Base-by-base conservation (phyloP, 1,140 invertebrate genomes). In the Orius laevigatus region DNA sequence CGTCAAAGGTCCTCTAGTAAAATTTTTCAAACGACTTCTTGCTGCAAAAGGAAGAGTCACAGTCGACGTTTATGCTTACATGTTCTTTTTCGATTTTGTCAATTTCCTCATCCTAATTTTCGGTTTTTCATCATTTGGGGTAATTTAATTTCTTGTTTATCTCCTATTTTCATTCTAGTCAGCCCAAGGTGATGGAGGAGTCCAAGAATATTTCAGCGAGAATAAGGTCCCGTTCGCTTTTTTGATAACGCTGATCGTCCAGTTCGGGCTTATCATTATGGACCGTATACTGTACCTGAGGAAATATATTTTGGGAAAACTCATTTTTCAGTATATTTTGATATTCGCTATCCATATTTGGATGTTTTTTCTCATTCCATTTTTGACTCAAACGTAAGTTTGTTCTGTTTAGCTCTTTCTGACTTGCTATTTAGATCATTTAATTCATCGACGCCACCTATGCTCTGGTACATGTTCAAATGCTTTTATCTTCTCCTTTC, bases 71-170 rank as follows among this genome's bases (percentile, higher is more conserved):
- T 99, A 98, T 66, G 89, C 93, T 0, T 84, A 86, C 57, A 98
- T 98, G 91, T 98, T 99, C 64, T 74, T 96, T 42, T 97, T 95
- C 63, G 95, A 98, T 66, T 96, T 99, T 61, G 82, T 97, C 58
- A 96, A 95, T 62, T 97, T 98, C 62, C 74, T 98, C 51, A 86
- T 98, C 5, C 74, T 98, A 14, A 84, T 97, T 39, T 93, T 98
- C 67, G 91, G 92, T 45, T 98, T 94, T 63, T 84, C 84, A 18
- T 81, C 90, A 8, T 99, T 98, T 69, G 88, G 87, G 19, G 85
- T 91, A 70, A 78, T 75, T 68, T 18, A 40, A 51, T 10, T 15
- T 35, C 18, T 10, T 41, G 48, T 41, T 39, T 16, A 4, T 38
- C 3, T n/a, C n/a, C 43, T 53, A 47, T 43, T 58, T 61, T 55